Evolutionary conservation across 2,888 invertebrate genomes (phyloP), one percentile per base, ranked within the genome.

Genomic region (Machimus atricapillus): DNA sequence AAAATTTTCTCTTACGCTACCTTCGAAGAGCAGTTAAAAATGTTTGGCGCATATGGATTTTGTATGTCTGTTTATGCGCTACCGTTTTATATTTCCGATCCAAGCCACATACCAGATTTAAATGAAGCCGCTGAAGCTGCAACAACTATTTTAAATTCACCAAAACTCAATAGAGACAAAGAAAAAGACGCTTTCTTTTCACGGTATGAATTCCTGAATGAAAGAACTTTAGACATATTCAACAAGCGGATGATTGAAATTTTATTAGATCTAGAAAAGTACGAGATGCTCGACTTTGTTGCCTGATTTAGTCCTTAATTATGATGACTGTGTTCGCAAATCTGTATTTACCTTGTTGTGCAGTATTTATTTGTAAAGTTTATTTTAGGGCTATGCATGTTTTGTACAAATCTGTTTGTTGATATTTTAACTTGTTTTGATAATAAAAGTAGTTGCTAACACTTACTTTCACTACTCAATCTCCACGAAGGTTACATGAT

Each of bases 21-120:
- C 4, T 90, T 91, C 23, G 86, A 90, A 73, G 88, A 89, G 19
- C 91, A 92, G 37, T 83, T 92, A n/a, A 88, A 89, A 6, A 88
- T 89, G 6, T 91, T 89, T 87, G 91, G 91, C 0, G 88, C 90
- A 2, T 91, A 90, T 87, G 91, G 91, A 27, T 89, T 91, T 40
- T 91, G 91, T 27, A 91, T 91, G 90, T 90, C 91, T 0, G 90
- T 90, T 0, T 91, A 90, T 88, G 87, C 91, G 0, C 88, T 91
- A 52, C 91, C 91, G 0, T 91, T 91, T 85, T 91, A 91, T 43
- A 90, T 91, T 66, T 90, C 90, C 2, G 90, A 90, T 34, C 89
- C 90, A 7, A 89, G 58, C 23, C 91, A 91, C 87, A 82, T 91
- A 3, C 89, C 90, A 8, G 90, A 91, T 88, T 89, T 91, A n/a